Evolutionary conservation across 2,113 vertebrate species (phyloP), one percentile per base, ranked within the genome.

Genomic region (Petroica traversi): DNA sequence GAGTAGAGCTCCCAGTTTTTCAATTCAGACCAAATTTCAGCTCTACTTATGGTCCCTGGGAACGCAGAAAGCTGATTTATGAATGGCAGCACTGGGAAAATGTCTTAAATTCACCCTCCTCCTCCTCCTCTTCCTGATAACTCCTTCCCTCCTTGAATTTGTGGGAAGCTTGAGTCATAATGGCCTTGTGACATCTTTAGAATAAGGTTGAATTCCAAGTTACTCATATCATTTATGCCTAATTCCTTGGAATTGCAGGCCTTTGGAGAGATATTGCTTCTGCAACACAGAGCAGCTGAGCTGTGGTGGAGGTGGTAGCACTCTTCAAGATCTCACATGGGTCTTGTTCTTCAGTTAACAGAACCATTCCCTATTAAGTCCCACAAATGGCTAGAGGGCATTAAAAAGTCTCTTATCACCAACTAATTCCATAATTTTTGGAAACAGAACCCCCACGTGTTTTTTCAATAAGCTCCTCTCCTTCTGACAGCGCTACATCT

Each of bases 381-480:
- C 22, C 23, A 36, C 2, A 11, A 96, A 48, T 82, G 80, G 43
- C 29, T 74, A 88, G 82, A 93, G 75, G 68, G 33, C 62, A 57
- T 92, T 72, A 75, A 93, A 85, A 95, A 94, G 41, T 63, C 88
- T 95, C 96, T 98, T 96, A 97, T 96, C 97, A 92, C 80, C 87
- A 92, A 68, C 75, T 78, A 95, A 93, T 77, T 96, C 87, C 93
- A 74, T 90, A 86, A 97, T 97, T 97, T 98, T 94, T 96, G 91
- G 95, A 97, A 97, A 93, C 93, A 97, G 97, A 93, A 96, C 97
- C 72, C 59, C 94, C 88, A 78, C 26, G 79, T 98, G 97, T 98
- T 98, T 98, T 98, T 97, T 97, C 96, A 98, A 95, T 98, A 98
- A 98, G 97, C 96, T 94, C 95, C 97, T 98, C 96, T 97, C 93